Conservation (phyloP, 53 echinoderm and acorn worm species). For the Astropecten irregularis region DNA sequence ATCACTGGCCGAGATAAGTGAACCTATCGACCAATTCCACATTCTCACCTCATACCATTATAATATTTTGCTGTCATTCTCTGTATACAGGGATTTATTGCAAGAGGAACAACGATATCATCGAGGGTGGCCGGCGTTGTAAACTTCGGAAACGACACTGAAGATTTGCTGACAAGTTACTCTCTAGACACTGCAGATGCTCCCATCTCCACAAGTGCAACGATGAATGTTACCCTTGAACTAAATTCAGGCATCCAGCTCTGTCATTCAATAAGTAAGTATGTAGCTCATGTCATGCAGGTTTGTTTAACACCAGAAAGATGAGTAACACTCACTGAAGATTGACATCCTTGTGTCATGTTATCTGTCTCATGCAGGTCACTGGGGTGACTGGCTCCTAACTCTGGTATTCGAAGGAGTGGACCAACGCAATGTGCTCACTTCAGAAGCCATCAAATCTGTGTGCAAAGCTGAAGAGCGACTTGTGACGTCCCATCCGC, state of each 20-base stretch:
- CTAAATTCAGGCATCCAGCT: background rate
- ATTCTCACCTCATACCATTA: too few species aligned
- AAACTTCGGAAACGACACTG: background rate
- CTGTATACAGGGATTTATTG: slow-evolving; percentile 6
- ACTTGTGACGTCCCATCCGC: slow-evolving; percentile 21
- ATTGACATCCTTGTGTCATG: too few species aligned
- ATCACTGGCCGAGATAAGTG: too few species aligned
- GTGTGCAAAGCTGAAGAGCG: slow-evolving; percentile 54
- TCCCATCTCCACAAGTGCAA: background rate
- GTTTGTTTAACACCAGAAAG: too few species aligned
- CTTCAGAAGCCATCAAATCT: slow-evolving; percentile 56
- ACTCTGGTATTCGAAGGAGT: slow-evolving; percentile 54
- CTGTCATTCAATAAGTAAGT: slow-evolving; percentile 21
- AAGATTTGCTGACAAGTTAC: background rate
- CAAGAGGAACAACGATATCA: slow-evolving; percentile 1
- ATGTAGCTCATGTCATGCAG: too few species aligned
- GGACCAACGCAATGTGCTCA: slow-evolving; percentile 15
- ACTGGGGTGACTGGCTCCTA: background rate
- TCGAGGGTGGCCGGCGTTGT: background rate
- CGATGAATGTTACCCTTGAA: background rate
- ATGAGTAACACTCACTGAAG: too few species aligned
- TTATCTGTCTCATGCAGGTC: too few species aligned
- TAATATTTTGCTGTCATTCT: background rate
- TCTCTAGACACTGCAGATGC: background rate
- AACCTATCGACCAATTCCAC: too few species aligned